These are phyloP conservation scores for Noctua fimbriata DNA, from an alignment of 2,888 invertebrate species.

Conservation along the genomic window DNA sequence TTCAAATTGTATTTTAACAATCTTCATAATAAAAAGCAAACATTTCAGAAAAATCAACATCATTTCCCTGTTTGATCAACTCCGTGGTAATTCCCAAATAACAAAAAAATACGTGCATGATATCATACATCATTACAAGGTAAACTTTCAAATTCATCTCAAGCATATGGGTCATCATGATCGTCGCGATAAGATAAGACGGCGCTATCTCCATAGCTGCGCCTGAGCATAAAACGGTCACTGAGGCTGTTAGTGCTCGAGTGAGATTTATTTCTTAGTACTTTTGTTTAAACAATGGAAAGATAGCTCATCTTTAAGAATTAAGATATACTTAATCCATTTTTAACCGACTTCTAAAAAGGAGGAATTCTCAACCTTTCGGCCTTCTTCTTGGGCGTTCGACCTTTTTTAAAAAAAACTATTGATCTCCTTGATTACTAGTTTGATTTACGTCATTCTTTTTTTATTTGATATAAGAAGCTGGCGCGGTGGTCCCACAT, in stretches of 20 bases:
- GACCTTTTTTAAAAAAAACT: too few species aligned
- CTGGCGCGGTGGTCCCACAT: too few species aligned
- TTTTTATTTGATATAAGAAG: too few species aligned
- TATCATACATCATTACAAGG: slow-evolving; percentile 22
- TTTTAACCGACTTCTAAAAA: too few species aligned
- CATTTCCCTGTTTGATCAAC: background rate
- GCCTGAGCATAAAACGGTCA: slow-evolving; percentile 17
- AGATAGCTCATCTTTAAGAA: background rate
- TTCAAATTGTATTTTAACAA: background rate
- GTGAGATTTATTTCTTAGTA: background rate
- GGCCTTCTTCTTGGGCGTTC: too few species aligned
- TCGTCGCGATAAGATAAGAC: slow-evolving; percentile 47
- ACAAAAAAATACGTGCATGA: slow-evolving; percentile 20
- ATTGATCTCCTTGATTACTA: too few species aligned
- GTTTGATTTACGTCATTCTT: too few species aligned
- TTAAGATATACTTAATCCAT: too few species aligned
- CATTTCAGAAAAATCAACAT: background rate
- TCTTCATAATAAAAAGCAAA: background rate
- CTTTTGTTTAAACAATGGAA: background rate
- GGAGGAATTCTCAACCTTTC: too few species aligned
- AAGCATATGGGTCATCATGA: slow-evolving; percentile 51
- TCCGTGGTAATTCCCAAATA: background rate
- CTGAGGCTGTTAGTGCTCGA: background rate
- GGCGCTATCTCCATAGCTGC: slow-evolving; percentile 28
- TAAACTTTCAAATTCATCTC: slow-evolving; percentile 45